These are phyloP conservation scores for Vanessa atalanta DNA, from an alignment of 1,140 invertebrate genomes.

Conservation along the genomic window DNA sequence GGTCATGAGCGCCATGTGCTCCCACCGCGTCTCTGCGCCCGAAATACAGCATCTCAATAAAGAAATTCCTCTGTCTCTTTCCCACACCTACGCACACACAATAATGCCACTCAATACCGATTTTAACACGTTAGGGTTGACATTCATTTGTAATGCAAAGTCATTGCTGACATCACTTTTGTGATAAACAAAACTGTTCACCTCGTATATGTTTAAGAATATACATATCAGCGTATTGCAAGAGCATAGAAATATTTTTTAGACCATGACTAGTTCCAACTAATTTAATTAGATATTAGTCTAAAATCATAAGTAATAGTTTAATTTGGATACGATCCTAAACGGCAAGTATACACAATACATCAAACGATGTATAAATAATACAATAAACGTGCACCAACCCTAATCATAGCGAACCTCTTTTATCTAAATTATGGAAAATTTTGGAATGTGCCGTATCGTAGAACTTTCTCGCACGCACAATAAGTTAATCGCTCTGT, in stretches of 20 bases:
- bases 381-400: constrained; percentile 39
- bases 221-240: background rate
- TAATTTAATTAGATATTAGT: background rate
- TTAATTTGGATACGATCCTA: too few relatives aligned
- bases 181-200: background rate
- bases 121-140: constrained; percentile 58
- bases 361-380: background rate
- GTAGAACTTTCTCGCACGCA: constrained; percentile 54
- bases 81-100: constrained; percentile 39
- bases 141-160: constrained; percentile 13
- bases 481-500: constrained; percentile 41
- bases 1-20: constrained; percentile 71
- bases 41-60: constrained; percentile 72
- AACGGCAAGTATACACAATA: background rate
- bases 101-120: constrained; percentile 63
- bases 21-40: constrained; percentile 54
- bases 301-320: too few relatives aligned
- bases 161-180: background rate
- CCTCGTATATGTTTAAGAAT: background rate
- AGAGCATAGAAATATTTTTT: background rate
- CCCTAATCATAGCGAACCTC: constrained; percentile 80
- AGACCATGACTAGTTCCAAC: background rate
- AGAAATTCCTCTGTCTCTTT: constrained; percentile 46
- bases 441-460: constrained; percentile 74
- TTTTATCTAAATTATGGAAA: constrained; percentile 80